A percentile compares a stretch with the other conserved stretches of the same genome.
phyloP scores from a whole-genome alignment of 2,113 vertebrate genomes.

The Aix galericulata region DNA sequence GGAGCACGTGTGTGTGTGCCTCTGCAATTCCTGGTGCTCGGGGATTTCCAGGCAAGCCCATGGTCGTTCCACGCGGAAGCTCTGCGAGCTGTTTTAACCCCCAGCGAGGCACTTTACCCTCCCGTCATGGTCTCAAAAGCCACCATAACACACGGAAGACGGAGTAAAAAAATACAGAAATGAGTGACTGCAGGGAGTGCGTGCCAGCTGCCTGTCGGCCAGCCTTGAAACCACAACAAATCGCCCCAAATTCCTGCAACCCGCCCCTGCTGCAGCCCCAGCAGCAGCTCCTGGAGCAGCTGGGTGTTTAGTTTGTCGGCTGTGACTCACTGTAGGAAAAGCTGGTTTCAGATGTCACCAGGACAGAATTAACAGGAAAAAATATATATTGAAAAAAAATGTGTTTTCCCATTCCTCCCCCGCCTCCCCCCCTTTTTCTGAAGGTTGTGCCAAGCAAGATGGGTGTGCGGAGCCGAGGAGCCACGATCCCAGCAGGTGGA shows the following conservation, averaged over 20 bases:
- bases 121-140: neutral
- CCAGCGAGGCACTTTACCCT: neutral
- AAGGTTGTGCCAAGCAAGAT: too few relatives aligned
- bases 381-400: too few relatives aligned
- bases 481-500: too few relatives aligned
- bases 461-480: too few relatives aligned
- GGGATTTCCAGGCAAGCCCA: neutral
- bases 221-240: neutral
- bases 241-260: neutral
- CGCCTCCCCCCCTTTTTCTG: too few relatives aligned
- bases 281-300: neutral
- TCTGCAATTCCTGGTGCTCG: neutral
- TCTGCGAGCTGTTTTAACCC: neutral
- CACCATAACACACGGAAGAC: neutral
- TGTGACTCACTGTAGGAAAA: too few relatives aligned
- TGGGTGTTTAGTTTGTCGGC: neutral
- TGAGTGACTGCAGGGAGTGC: neutral
- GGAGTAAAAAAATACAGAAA: neutral
- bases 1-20: neutral
- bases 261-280: neutral
- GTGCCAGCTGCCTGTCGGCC: neutral
- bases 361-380: too few relatives aligned
- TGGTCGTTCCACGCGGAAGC: neutral
- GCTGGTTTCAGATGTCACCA: too few relatives aligned
- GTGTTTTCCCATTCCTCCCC: too few relatives aligned